Conservation (phyloP, 2,888 invertebrate genomes). For the Epicampocera succincta region DNA sequence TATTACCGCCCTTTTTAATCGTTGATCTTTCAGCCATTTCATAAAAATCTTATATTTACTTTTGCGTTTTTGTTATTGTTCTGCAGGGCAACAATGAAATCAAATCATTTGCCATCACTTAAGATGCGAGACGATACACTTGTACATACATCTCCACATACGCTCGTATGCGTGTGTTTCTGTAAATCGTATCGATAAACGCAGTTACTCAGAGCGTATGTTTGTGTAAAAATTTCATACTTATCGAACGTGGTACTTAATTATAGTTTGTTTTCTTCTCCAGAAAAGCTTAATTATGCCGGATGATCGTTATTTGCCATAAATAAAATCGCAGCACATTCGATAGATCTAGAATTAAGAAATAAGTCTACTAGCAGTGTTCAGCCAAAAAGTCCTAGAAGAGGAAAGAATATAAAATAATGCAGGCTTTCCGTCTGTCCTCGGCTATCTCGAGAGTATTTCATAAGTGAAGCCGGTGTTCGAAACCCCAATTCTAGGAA, state of each 20-base stretch:
- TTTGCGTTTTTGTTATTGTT: constrained; percentile 30
- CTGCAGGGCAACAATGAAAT: constrained; percentile 49
- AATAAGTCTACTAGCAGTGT: too few relatives aligned
- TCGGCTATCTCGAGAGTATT: too few relatives aligned
- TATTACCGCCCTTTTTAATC: constrained; percentile 7
- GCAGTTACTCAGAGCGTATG: constrained; percentile 47
- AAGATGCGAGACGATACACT: constrained; percentile 49
- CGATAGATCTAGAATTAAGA: too few relatives aligned
- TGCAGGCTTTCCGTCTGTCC: too few relatives aligned
- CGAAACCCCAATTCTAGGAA: too few relatives aligned
- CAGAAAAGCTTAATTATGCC: background rate
- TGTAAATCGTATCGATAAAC: constrained; percentile 48
- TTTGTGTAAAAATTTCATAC: constrained; percentile 31
- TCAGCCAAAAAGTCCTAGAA: too few relatives aligned
- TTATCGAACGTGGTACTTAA: constrained; percentile 60
- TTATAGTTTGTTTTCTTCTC: constrained; percentile 65
- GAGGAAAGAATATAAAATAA: too few relatives aligned
- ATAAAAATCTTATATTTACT: constrained; percentile 26
- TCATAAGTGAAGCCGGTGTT: too few relatives aligned
- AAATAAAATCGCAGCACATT: too few relatives aligned
- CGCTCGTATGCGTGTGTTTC: constrained; percentile 11
- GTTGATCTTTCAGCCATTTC: constrained; percentile 23
- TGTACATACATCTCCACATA: constrained; percentile 15
- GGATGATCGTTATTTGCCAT: background rate
- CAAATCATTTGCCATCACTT: constrained; percentile 67